Conservation (phyloP, 1,140 invertebrate genomes). For the Drosophila ironensis region DNA sequence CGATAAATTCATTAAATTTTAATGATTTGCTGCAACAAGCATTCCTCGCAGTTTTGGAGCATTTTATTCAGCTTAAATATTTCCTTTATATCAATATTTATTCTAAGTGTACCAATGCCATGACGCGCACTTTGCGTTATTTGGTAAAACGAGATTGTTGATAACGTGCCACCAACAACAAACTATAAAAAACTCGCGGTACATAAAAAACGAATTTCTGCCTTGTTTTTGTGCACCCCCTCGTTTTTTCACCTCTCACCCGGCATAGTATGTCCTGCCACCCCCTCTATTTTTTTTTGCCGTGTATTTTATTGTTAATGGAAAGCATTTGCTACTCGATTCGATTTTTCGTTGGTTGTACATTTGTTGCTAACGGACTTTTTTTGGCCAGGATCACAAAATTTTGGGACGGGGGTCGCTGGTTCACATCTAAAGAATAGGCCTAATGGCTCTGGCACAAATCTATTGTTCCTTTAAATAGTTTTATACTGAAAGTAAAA, state of each 20-base stretch:
- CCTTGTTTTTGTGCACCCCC: constrained; percentile 32
- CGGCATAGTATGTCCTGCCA: constrained; percentile 17
- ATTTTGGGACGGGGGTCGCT: background rate
- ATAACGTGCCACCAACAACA: constrained; percentile 64
- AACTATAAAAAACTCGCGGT: constrained; percentile 50
- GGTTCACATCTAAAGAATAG: constrained; percentile 2
- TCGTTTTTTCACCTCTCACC: background rate
- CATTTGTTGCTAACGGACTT: constrained; percentile 57
- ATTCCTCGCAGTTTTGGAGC: too few species aligned
- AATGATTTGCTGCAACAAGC: too few species aligned
- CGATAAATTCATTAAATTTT: too few species aligned
- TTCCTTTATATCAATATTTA: background rate
- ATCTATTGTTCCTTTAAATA: background rate
- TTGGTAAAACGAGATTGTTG: constrained; percentile 79
- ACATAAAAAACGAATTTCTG: constrained; percentile 60
- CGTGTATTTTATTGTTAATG: constrained; percentile 71
- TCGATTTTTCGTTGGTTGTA: constrained; percentile 60
- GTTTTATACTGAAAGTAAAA: constrained; percentile 4
- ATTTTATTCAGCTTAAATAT: too few species aligned
- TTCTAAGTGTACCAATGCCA: constrained; percentile 26
- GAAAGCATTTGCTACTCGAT: constrained; percentile 57
- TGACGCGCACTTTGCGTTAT: constrained; percentile 71
- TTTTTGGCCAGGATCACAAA: constrained; percentile 26
- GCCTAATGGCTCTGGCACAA: constrained; percentile 7
- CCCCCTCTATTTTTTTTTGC: constrained; percentile 26